phyloP scores from a whole-genome alignment of 1,140 invertebrate species.

The Polypedilum pembai region DNA sequence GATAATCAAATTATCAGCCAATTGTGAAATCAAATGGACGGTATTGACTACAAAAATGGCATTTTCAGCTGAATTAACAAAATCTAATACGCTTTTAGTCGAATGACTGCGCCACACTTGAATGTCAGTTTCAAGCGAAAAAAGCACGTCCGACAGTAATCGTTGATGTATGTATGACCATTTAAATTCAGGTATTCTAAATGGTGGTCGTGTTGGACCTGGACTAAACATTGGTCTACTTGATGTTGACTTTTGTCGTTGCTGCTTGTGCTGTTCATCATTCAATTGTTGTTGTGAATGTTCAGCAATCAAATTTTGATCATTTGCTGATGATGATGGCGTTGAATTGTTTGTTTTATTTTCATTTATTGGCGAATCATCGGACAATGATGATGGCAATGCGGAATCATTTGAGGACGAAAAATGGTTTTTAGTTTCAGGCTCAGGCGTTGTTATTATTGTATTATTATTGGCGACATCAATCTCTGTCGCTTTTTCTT shows the following conservation, averaged over 20 bases:
- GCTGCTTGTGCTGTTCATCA: constrained; percentile 28
- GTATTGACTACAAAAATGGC: constrained; percentile 99
- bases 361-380: constrained; percentile 32
- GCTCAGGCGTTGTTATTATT: constrained; percentile 30
- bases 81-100: constrained; percentile 93
- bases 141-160: constrained; percentile 91
- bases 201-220: constrained; percentile 89
- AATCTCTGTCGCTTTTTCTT: constrained; percentile 33
- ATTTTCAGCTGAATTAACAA: constrained; percentile 96
- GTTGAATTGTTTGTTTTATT: constrained; percentile 25
- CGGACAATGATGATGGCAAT: constrained; percentile 11
- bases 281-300: constrained; percentile 27
- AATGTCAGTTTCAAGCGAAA: constrained; percentile 95
- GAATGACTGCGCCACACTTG: constrained; percentile 85
- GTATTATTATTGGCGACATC: constrained; percentile 30
- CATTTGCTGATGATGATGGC: constrained; percentile 24
- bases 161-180: constrained; percentile 99
- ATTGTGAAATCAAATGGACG: constrained; percentile 96
- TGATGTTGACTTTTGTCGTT: constrained; percentile 51
- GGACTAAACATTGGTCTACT: constrained; percentile 86
- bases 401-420: constrained; percentile 6
- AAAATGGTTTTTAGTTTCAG: background rate
- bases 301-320: background rate
- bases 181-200: constrained; percentile 97
- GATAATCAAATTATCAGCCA: constrained; percentile 98